Evolutionary conservation across 2,113 vertebrate genomes (phyloP).

Genomic region (Trachemys scripta): DNA sequence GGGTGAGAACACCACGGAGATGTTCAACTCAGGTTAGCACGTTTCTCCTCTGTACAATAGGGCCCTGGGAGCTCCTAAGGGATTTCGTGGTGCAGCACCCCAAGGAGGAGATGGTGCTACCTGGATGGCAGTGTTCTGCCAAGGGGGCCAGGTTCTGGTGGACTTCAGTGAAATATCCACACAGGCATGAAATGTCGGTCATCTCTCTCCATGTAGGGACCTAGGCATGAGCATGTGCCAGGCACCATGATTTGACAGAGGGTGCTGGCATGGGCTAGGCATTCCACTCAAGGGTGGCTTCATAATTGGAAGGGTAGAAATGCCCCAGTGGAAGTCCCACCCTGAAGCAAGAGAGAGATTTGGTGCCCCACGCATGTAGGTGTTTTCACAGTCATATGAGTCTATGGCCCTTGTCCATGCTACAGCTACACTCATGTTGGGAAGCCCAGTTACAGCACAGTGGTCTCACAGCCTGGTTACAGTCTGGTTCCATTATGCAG

Average conservation of each 20-base stretch:
- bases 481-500: not conserved
- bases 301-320: not conserved
- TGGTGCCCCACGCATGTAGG: not conserved
- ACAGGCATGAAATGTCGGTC: not conserved
- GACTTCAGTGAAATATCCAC: not conserved
- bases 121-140: not conserved
- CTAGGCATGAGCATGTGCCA: not conserved
- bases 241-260: not conserved
- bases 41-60: not conserved
- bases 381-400: not conserved
- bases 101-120: not conserved
- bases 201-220: not conserved
- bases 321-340: not conserved
- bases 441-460: not conserved
- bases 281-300: not conserved
- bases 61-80: not conserved
- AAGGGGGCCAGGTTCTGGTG: not conserved
- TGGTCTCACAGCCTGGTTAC: not conserved
- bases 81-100: not conserved
- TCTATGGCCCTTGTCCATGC: not conserved
- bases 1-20: conserved; percentile 85
- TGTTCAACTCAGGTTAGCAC: conserved; percentile 87
- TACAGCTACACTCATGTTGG: not conserved
- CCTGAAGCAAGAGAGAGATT: not conserved
- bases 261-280: not conserved